Evolutionary conservation across 1,140 invertebrate species (phyloP).

Genomic region (Philopotamus ludificatus): DNA sequence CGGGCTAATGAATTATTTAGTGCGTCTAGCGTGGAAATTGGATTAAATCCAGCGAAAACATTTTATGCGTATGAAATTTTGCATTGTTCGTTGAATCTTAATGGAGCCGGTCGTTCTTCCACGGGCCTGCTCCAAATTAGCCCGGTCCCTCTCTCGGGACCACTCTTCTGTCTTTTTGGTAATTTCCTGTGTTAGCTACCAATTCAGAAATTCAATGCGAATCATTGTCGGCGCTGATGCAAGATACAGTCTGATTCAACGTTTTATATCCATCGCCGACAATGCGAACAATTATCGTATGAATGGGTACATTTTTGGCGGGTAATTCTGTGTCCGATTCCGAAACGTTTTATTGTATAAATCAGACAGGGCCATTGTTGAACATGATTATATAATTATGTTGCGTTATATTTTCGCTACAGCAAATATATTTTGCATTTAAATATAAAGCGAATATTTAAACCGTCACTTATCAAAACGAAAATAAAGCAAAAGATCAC

Average conservation of each 20-base stretch:
- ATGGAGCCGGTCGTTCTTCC: not conserved
- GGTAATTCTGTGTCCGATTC: too few species aligned
- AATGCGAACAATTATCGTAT: not conserved
- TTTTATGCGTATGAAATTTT: conserved; percentile 13
- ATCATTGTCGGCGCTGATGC: not conserved
- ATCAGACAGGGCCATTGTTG: too few species aligned
- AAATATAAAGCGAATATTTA: too few species aligned
- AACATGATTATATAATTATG: too few species aligned
- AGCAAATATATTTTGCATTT: too few species aligned
- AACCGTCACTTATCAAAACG: too few species aligned
- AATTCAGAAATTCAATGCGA: conserved; percentile 1
- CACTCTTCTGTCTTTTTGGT: not conserved
- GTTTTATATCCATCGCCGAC: conserved; percentile 11
- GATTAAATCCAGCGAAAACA: conserved; percentile 17
- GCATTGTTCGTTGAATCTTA: conserved; percentile 7
- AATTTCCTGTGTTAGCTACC: conserved; percentile 18
- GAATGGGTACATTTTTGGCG: not conserved
- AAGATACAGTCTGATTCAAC: conserved; percentile 1
- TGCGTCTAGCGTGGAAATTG: conserved; percentile 1
- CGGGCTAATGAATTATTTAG: conserved; percentile 17
- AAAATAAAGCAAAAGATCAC: too few species aligned
- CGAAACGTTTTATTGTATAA: too few species aligned
- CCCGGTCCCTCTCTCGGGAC: not conserved
- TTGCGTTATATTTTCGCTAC: too few species aligned
- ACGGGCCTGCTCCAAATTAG: not conserved